These are phyloP conservation scores for Drosophila rellima DNA, from an alignment of 2,888 invertebrate genomes.

Conservation along the genomic window DNA sequence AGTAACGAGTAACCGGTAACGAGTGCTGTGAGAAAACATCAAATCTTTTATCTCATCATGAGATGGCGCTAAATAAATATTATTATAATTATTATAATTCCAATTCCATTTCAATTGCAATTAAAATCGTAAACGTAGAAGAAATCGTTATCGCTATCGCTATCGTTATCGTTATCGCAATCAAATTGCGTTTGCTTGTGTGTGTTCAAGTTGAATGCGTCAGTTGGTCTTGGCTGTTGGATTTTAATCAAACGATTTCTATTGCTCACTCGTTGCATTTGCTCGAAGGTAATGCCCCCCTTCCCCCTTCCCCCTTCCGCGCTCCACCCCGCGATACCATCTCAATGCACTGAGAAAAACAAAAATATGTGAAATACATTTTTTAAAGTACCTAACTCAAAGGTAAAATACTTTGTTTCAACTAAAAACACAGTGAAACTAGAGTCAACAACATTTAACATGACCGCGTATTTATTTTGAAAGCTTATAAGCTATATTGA, in stretches of 20 bases:
- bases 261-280: conserved; percentile 60
- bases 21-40: conserved; percentile 1
- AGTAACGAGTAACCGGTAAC: conserved; percentile 11
- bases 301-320: too few species aligned
- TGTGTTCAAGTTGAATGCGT: conserved; percentile 71
- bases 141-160: too few species aligned
- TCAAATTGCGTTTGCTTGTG: not conserved
- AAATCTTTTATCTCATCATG: conserved; percentile 25
- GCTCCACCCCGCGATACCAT: not conserved
- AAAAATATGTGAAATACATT: too few species aligned
- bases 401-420: too few species aligned
- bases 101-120: conserved; percentile 24
- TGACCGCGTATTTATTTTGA: too few species aligned
- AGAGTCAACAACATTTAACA: too few species aligned
- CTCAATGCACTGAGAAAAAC: not conserved
- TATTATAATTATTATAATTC: too few species aligned
- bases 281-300: conserved; percentile 39
- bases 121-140: conserved; percentile 9
- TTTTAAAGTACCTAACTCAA: too few species aligned
- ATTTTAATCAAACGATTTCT: conserved; percentile 72
- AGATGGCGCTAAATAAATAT: too few species aligned
- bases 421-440: too few species aligned
- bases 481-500: too few species aligned
- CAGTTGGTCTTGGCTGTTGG: conserved; percentile 58
- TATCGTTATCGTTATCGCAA: conserved; percentile 37